These are phyloP conservation scores for Salvelinus fontinalis DNA, from an alignment of 2,113 vertebrate species.

Conservation along the genomic window DNA sequence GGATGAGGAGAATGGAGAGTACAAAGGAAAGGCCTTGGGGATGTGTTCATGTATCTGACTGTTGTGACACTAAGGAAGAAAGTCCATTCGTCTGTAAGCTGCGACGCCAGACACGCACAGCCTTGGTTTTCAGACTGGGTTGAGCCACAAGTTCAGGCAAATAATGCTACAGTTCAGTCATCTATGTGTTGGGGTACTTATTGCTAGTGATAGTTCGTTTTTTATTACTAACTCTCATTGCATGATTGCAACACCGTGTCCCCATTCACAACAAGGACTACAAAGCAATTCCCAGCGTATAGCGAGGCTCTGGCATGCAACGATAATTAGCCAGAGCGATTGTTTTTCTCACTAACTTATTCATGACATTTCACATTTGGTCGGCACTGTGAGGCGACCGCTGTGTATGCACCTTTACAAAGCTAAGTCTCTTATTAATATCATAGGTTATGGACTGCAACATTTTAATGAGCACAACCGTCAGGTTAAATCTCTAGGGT, in stretches of 20 bases:
- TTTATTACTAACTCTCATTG: neutral
- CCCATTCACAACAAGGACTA: neutral
- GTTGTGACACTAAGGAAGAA: slow-evolving; percentile 4
- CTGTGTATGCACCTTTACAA: no score
- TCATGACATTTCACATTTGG: no score
- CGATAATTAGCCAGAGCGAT: neutral
- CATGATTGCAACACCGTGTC: neutral
- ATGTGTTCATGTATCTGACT: neutral
- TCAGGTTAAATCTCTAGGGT: no score
- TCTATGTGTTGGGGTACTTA: no score
- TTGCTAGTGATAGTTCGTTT: no score
- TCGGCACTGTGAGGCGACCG: no score
- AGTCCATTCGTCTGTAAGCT: slow-evolving; percentile 19
- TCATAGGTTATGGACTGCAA: no score
- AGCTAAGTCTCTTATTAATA: no score
- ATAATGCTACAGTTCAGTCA: no score
- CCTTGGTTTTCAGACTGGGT: neutral
- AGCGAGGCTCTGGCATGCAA: neutral
- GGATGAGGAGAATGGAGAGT: neutral
- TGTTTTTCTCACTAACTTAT: no score
- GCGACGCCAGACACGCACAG: neutral
- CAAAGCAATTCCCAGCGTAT: neutral
- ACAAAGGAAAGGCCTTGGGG: neutral
- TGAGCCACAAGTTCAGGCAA: neutral
- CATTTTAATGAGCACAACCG: no score